Base-by-base conservation (phyloP, 1,140 invertebrate genomes). In the Ooceraea biroi region DNA sequence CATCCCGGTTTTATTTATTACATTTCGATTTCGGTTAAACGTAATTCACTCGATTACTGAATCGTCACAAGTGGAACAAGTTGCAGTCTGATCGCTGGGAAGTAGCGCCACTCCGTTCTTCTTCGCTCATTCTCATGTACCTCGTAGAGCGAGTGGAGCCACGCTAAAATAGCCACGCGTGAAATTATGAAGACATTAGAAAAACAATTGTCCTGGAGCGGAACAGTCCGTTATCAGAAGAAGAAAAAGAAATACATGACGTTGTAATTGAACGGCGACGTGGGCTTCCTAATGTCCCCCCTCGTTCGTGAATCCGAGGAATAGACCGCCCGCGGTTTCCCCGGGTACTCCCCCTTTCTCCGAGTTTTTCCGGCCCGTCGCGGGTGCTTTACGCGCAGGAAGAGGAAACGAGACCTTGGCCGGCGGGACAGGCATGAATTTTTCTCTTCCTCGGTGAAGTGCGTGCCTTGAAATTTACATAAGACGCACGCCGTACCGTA, bases 391-490 rank as follows among this genome's bases (percentile, higher is more conserved):
- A 52, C 41, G 25, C 83, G 88, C 68, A 83, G 88, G 84, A 91
- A 91, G 85, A 88, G 87, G 86, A 89, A 90, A 89, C 82, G 84
- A 88, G 84, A 68, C 85, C 88, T 90, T 89, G 88, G 66, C 87
- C 80, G 78, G 60, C 88, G 76, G 82, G 91, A 89, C 87, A 91
- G 89, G 90, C 88, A 91, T 94, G 87, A 91, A 93, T 94, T 93
- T 93, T 93, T 91, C 87, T 89, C 88, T 76, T 55, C 63, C 63
- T 36, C 50, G 48, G 76, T 69, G 76, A 80, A 80, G 83, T 91
- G 88, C 90, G 89, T 92, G 88, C 84, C 88, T 91, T 90, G 88
- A 90, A 93, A 93, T 94, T 93, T 93, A 93, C 93, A 92, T 93
- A 94, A 94, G 92, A 89, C 87, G 77, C 76, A 78, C 83, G 83